Evolutionary conservation across 2,113 vertebrate genomes (phyloP), one percentile per base, ranked within the genome.

Genomic region (Sinocyclocheilus grahami): DNA sequence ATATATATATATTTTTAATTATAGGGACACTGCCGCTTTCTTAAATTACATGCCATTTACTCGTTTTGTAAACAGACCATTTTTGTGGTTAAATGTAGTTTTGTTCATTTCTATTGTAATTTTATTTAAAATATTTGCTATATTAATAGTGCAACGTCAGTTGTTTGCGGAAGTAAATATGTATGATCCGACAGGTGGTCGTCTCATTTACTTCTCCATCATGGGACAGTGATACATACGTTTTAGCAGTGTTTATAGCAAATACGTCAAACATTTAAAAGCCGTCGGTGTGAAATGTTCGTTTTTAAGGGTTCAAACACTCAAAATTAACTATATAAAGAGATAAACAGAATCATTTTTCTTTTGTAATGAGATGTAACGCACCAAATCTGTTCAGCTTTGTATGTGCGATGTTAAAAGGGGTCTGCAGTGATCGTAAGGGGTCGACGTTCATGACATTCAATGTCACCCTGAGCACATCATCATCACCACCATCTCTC

Each of bases 381-480:
- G 30, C 30, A 33, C 30, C 30, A 33, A 33, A 33, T 33, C 30
- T 33, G 30, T 33, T 33, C 30, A 33, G 30, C 30, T 33, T 33
- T 33, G 30, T 33, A 33, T 33, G 30, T 33, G 30, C 30, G 2
- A 33, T 33, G 30, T 33, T 33, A 33, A 33, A 33, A 33, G 30
- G 30, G 30, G 30, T 33, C 30, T 33, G 30, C 30, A 33, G 3
- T 3, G 30, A 33, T 33, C 30, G 30, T 33, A 33, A 33, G 30
- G 30, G 30, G 42, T 78, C 72, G 51, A 86, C n/a, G 14, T 51
- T 42, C 27, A 37, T 51, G 5, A 7, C 37, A 78, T 87, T 81
- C 71, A 58, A 78, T n/a, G 27, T 84, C 84, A 89, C 86, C 86
- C 87, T 87, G 78, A 89, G 42, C 74, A 55, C 75, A 5, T 11